Evolutionary conservation across 1,140 invertebrate species (phyloP).

Genomic region (Formica exsecta): DNA sequence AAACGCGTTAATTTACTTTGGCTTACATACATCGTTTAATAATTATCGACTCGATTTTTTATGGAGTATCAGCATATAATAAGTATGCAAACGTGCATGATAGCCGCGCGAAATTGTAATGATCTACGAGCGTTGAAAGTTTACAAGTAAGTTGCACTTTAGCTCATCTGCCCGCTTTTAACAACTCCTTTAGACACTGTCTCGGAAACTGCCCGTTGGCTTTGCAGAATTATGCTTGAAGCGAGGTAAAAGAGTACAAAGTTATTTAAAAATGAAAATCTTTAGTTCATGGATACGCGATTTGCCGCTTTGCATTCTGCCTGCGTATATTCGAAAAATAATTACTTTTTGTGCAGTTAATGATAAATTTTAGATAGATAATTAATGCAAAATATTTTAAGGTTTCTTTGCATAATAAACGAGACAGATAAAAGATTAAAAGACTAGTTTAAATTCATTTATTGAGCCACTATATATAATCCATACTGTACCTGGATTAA

Average conservation of each 20-base stretch:
- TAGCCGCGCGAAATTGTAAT: conserved; percentile 37
- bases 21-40: background rate
- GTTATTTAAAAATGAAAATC: conserved; percentile 47
- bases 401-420: background rate
- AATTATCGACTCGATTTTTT: conserved; percentile 15
- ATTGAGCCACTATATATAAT: background rate
- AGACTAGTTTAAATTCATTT: conserved; percentile 22
- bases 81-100: conserved; percentile 33
- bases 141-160: conserved; percentile 59
- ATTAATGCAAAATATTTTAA: conserved; percentile 1
- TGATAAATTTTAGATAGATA: conserved; percentile 2
- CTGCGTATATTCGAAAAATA: background rate
- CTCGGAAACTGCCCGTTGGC: conserved; percentile 50
- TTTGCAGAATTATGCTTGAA: conserved; percentile 34
- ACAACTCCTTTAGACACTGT: conserved; percentile 51
- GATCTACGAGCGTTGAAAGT: conserved; percentile 52
- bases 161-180: conserved; percentile 44
- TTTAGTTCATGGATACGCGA: conserved; percentile 30
- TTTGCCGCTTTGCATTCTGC: too few relatives aligned
- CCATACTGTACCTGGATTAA: background rate
- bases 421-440: conserved; percentile 17
- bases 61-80: background rate
- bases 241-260: conserved; percentile 30
- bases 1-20: background rate
- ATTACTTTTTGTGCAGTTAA: conserved; percentile 3